These are phyloP conservation scores for Xanthorhoe spadicearia DNA, from an alignment of 2,888 invertebrate genomes.

Conservation along the genomic window DNA sequence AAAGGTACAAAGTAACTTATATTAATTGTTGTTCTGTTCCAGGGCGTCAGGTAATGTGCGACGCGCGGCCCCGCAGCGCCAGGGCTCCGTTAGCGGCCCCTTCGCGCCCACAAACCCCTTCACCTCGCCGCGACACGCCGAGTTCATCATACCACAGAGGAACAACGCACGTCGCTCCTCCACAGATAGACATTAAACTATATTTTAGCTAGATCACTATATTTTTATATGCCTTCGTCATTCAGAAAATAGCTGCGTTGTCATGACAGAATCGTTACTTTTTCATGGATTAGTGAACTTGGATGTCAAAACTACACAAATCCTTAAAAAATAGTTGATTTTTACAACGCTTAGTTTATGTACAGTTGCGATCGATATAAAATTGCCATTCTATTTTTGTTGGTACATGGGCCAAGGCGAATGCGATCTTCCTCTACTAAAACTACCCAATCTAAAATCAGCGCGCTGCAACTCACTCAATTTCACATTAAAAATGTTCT, in stretches of 20 bases:
- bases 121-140: conserved; percentile 69
- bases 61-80: conserved; percentile 53
- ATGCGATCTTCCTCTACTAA: no score
- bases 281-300: neutral
- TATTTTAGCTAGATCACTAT: conserved; percentile 7
- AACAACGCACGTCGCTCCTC: conserved; percentile 64
- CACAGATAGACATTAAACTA: conserved; percentile 56
- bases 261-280: neutral
- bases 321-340: no score
- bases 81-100: conserved; percentile 63
- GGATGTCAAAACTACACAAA: no score
- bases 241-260: no score
- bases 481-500: no score
- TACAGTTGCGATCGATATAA: no score
- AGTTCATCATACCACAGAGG: conserved; percentile 81
- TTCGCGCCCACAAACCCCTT: conserved; percentile 74
- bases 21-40: neutral
- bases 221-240: conserved; percentile 3
- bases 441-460: no score
- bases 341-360: no score
- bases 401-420: no score
- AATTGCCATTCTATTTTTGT: no score
- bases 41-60: conserved; percentile 31
- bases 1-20: neutral
- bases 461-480: no score